A percentile compares a stretch with the other conserved stretches of the same genome.
Conservation (phyloP, 1,140 invertebrate genomes). For the Dendrolimus punctatus region DNA sequence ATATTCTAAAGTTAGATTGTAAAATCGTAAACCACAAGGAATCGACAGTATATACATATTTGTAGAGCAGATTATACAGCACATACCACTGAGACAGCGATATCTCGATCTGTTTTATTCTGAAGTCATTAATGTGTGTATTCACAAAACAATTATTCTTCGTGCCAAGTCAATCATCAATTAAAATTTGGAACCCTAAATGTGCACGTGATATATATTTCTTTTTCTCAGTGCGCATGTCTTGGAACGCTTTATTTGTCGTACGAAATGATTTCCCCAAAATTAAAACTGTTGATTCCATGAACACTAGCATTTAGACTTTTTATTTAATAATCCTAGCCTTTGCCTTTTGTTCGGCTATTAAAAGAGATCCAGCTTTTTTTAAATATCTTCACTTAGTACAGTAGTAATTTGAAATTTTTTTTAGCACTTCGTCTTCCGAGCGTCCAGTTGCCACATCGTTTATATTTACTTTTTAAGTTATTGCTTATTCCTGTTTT, state of each 20-base stretch:
- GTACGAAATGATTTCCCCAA: constrained; percentile 5
- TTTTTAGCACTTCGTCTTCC: too few species aligned
- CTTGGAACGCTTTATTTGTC: constrained; percentile 31
- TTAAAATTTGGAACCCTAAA: constrained; percentile 3
- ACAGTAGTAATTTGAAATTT: too few species aligned
- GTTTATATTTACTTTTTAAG: too few species aligned
- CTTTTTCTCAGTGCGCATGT: constrained; percentile 49
- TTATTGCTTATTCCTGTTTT: too few species aligned
- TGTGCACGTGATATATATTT: constrained; percentile 5
- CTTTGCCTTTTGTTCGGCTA: too few species aligned
- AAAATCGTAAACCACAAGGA: constrained; percentile 63
- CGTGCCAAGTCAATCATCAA: neutral
- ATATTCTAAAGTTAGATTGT: constrained; percentile 70
- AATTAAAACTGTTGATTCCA: too few species aligned
- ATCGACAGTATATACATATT: constrained; percentile 53
- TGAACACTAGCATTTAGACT: too few species aligned
- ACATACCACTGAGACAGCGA: constrained; percentile 9
- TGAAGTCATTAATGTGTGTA: neutral
- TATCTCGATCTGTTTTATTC: neutral
- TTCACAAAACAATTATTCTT: constrained; percentile 1
- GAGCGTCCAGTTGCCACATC: too few species aligned
- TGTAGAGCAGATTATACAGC: constrained; percentile 30
- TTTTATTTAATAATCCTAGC: too few species aligned
- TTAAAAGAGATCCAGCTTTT: too few species aligned
- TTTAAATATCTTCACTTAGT: too few species aligned